A percentile compares a stretch with the other conserved stretches of the same genome.
Conservation (phyloP, 2,888 invertebrate genomes). For the Oxystoma pomonae region DNA sequence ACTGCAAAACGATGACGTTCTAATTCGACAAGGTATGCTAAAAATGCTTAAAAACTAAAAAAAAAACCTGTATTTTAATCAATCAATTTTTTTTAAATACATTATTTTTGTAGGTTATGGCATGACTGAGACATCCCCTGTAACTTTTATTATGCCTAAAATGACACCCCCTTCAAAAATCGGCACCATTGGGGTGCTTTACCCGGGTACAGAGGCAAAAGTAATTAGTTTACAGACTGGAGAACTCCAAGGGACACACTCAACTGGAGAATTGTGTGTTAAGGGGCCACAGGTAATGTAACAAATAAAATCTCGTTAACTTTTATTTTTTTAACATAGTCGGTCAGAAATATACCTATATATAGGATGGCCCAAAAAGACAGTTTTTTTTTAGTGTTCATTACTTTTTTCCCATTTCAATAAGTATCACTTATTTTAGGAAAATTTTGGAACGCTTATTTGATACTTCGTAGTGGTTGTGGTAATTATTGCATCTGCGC, state of each 20-base stretch:
- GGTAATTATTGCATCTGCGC: too few relatives aligned
- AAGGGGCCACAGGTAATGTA: conserved; percentile 65
- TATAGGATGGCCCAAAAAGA: too few relatives aligned
- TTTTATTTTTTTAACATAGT: too few relatives aligned
- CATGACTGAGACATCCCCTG: conserved; percentile 68
- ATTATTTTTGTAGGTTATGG: conserved; percentile 55
- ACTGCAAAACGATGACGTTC: conserved; percentile 35
- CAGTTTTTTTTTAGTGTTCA: too few relatives aligned
- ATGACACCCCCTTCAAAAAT: conserved; percentile 57
- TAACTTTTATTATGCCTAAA: conserved; percentile 57
- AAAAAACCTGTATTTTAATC: neutral
- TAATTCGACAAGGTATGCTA: conserved; percentile 43
- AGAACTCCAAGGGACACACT: conserved; percentile 55
- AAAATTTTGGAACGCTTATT: too few relatives aligned
- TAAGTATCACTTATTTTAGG: too few relatives aligned
- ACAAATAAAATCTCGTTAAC: too few relatives aligned
- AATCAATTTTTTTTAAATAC: neutral
- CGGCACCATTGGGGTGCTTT: conserved; percentile 64
- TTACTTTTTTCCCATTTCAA: too few relatives aligned
- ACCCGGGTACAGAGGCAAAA: conserved; percentile 66
- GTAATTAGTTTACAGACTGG: conserved; percentile 56
- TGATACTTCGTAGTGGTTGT: too few relatives aligned
- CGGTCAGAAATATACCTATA: too few relatives aligned
- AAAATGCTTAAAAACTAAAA: too few relatives aligned
- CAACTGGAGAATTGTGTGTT: conserved; percentile 68